Base-by-base conservation (phyloP, 2,797 vertebrate species). In the Rhinichthys osculus region DNA sequence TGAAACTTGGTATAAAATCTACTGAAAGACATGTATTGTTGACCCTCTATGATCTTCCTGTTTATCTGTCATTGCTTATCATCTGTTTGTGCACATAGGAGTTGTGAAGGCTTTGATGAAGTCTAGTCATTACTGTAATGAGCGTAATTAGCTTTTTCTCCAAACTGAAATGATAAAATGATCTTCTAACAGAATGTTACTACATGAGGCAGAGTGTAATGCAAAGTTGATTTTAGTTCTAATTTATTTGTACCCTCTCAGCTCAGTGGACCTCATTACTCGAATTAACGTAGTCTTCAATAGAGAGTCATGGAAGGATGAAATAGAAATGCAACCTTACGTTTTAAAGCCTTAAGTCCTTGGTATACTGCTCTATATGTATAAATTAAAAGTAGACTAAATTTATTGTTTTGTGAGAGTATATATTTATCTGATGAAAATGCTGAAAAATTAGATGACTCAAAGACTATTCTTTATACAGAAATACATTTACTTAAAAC, bases 301-400 rank as follows among this genome's bases (percentile, higher is more conserved):
- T 88, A 77, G 85, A 77, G 85, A 91, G 85, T 88, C 85, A 93
- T 91, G 91, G 92, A 94, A 93, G 86, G 91, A 88, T 86, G 89
- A 85, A 90, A 90, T 92, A 94, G 92, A 94, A 94, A 94, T 93
- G 90, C 89, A 92, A 93, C 94, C 79, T 90, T 95, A 92, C 94
- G 89, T 92, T 88, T 90, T 92, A 93, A 92, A 82, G 91, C 92
- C 89, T 93, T 92, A 91, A 92, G 89, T 93, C 62, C 81, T 87
- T 91, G 87, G 86, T 81, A 38, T 87, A 92, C 87, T 94, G 93
- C 94, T 95, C 92, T 94, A 89, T 95, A 94, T 93, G 92, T 93
- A 93, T 92, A 92, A 93, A 94, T 94, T 93, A 94, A 94, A 95
- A 82, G 71, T 89, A 92, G 87, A 91, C 77, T 80, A 82, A 91